Evolutionary conservation across 1,140 invertebrate species (phyloP), one percentile per base, ranked within the genome.

Genomic region (Mycetomoellerius zeteki): DNA sequence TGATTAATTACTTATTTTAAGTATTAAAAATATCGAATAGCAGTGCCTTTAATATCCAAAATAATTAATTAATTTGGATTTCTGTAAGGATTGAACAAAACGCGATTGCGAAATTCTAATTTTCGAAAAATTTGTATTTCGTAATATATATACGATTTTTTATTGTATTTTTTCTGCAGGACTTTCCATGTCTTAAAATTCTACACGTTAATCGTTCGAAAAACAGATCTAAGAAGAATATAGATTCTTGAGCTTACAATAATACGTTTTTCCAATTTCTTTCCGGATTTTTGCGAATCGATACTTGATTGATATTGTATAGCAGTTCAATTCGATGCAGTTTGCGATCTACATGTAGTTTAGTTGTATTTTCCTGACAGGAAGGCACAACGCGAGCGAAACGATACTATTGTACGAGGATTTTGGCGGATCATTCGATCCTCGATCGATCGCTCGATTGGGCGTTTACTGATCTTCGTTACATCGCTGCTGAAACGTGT

Each of bases 361-460:
- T 24, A 30, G 24, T 14, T 47, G 43, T 72, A 71, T 81, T 56
- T 90, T 24, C 43, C 21, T 58, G 85, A 88, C 90, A 75, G 52
- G 24, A n/a, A 85, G 71, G 71, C 65, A 87, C 73, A 69, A 73
- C 86, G 78, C 80, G 50, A 33, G 62, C 50, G 37, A 85, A 81
- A 3, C 76, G 30, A 58, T 56, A 37, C 69, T 19, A 21, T 73
- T 58, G 54, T 80, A 86, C 72, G 65, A 78, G 75, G 80, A 27
- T 77, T 73, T 90, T 76, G 87, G 54, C 71, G 86, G 87, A 75
- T 86, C 65, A 78, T 88, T 73, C 80, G 82, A 86, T 86, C 72
- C 75, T 67, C 67, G 85, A 89, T 89, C 93, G 92, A 92, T 93
- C 85, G 91, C 90, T 90, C 89, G 92, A 88, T 72, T 88, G 62